Evolutionary conservation across 2,888 invertebrate species (phyloP), one percentile per base, ranked within the genome.

Genomic region (Drosophila paramelanica): DNA sequence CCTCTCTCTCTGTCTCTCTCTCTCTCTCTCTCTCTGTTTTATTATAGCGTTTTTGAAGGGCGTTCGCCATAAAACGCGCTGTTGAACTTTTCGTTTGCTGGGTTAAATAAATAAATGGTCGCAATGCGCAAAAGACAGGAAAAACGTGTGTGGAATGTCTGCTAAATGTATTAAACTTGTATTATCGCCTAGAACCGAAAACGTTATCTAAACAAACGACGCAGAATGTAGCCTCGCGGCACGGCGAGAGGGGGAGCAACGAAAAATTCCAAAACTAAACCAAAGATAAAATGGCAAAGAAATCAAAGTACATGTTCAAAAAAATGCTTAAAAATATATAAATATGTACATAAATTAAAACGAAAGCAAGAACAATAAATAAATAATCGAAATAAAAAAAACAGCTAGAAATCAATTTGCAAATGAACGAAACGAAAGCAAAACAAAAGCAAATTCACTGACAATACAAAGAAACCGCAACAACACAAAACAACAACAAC

Each of bases 251-350:
- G 59, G 57, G 23, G 42, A 51, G 53, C 53, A 59, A 74, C 70
- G 66, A 75, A 61, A 57, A 67, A 70, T 71, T 69, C 51, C 64
- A 73, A 68, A 87, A 77, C 80, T 43, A 87, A 87, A 84, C 87
- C 84, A 84, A 84, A 84, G 85, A 85, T 85, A 76, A 73, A 73
- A 78, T 77, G 73, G 81, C 78, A 87, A 87, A 82, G 82, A 85
- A 79, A 75, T 64, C 55, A 75, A 78, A 60, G 65, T 67, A 70
- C 58, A 68, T 52, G 43, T 42, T 31, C 51, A 20, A 59, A 59
- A 53, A 60, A 58, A 38, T 23, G 41, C 41, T 13, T 43, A 65
- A 45, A 53, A 52, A 39, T 17, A 46, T 23, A 46, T 20, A 52
- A 58, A 47, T 57, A 71, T 52, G 55, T 52, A 53, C 56, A 72